A percentile compares a stretch with the other conserved stretches of the same genome.
These are phyloP conservation scores for Malurus leucopterus DNA, from an alignment of 2,797 vertebrate genomes.

Conservation along the genomic window DNA sequence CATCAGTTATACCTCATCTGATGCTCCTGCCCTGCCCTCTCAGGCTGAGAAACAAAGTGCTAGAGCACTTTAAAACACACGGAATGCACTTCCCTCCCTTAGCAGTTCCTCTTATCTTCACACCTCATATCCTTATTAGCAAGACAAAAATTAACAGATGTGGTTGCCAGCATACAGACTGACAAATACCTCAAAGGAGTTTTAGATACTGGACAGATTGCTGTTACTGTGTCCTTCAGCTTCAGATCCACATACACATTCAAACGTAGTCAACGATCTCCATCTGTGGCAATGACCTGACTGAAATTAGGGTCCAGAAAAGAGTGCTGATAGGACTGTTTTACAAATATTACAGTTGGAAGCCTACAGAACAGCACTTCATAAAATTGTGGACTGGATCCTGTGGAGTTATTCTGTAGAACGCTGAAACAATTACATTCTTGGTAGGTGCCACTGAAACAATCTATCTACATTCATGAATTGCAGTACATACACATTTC, in stretches of 20 bases:
- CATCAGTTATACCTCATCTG: neutral
- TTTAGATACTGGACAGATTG: neutral
- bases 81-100: neutral
- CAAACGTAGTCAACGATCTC: neutral
- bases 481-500: neutral
- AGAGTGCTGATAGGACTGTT: neutral
- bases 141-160: neutral
- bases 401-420: neutral
- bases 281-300: neutral
- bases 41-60: neutral
- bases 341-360: neutral
- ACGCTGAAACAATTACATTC: neutral
- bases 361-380: neutral
- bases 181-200: neutral
- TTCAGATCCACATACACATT: neutral
- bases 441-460: neutral
- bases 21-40: neutral
- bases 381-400: neutral
- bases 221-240: neutral
- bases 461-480: neutral
- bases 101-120: neutral
- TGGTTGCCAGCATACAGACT: neutral
- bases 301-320: neutral
- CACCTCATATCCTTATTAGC: neutral
- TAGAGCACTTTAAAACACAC: neutral